These are phyloP conservation scores for Sorex maritimensis DNA, from an alignment of 2,797 vertebrate genomes.

Conservation along the genomic window DNA sequence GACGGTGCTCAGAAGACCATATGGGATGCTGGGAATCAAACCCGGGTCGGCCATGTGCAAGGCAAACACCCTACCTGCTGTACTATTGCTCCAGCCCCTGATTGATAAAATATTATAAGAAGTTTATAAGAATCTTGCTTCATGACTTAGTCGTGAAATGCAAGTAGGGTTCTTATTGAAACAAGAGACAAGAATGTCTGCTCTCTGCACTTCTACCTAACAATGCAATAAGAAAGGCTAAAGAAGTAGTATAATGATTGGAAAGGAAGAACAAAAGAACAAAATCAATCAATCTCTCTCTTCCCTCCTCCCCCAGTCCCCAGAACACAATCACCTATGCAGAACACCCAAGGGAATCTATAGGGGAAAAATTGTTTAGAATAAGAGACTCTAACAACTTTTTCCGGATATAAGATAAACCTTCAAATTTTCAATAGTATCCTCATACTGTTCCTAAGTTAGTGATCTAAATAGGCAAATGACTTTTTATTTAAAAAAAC, in stretches of 20 bases:
- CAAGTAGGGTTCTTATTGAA: not conserved
- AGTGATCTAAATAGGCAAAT: not conserved
- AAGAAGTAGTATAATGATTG: slow-evolving; percentile 13
- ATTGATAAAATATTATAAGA: slow-evolving; percentile 3
- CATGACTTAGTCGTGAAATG: not conserved
- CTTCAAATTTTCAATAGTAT: slow-evolving; percentile 22
- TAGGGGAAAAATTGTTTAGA: slow-evolving; percentile 23
- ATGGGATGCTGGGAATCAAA: too few species aligned
- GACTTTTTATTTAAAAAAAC: not conserved
- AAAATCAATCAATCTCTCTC: not conserved
- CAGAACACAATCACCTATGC: not conserved
- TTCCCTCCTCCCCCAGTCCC: not conserved
- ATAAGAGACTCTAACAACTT: slow-evolving; percentile 12
- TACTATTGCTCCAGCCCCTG: not conserved
- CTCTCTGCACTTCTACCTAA: slow-evolving; percentile 39
- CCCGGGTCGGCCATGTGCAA: too few species aligned
- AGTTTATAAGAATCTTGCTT: slow-evolving; percentile 47
- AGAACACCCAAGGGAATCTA: slow-evolving; percentile 50
- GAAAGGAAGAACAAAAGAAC: slow-evolving; percentile 20
- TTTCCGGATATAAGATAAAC: slow-evolving; percentile 11
- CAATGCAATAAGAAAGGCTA: slow-evolving; percentile 28
- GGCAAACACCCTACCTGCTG: too few species aligned
- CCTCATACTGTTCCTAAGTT: not conserved
- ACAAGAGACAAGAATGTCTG: not conserved
- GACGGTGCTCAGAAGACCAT: too few species aligned